phyloP scores from a whole-genome alignment of 2,888 invertebrate species.

The Tanytarsus gracilentus region DNA sequence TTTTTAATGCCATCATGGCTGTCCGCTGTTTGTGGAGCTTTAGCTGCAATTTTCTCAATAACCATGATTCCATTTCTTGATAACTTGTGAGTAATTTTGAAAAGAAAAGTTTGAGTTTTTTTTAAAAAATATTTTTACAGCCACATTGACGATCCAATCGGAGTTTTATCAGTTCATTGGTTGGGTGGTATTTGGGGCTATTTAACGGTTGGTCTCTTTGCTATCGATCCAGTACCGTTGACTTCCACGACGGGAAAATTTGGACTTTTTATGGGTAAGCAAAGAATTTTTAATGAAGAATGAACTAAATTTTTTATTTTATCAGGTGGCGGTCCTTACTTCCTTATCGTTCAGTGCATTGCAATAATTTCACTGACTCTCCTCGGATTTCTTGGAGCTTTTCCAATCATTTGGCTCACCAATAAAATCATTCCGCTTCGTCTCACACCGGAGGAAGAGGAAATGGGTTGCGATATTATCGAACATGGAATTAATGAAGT shows the following conservation, averaged over 20 bases:
- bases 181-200: constrained; percentile 60
- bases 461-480: constrained; percentile 70
- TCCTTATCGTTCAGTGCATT: constrained; percentile 67
- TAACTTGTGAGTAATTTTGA: constrained; percentile 2
- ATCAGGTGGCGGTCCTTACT: constrained; percentile 65
- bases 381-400: constrained; percentile 61
- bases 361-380: constrained; percentile 53
- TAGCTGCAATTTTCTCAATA: neutral
- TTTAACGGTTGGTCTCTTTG: constrained; percentile 72
- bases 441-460: constrained; percentile 66
- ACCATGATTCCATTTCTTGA: neutral
- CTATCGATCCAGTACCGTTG: constrained; percentile 64
- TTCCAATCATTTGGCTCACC: constrained; percentile 60
- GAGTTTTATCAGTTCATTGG: constrained; percentile 74
- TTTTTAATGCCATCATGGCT: neutral
- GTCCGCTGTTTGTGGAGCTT: neutral
- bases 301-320: neutral
- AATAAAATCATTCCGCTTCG: constrained; percentile 63
- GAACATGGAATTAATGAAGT: constrained; percentile 50
- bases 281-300: neutral
- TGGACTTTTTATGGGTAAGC: constrained; percentile 56
- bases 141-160: constrained; percentile 66
- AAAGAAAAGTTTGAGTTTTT: neutral
- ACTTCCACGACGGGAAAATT: constrained; percentile 59
- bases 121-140: neutral